Conservation (phyloP, 1,140 invertebrate genomes). For the Cydia strobilella region DNA sequence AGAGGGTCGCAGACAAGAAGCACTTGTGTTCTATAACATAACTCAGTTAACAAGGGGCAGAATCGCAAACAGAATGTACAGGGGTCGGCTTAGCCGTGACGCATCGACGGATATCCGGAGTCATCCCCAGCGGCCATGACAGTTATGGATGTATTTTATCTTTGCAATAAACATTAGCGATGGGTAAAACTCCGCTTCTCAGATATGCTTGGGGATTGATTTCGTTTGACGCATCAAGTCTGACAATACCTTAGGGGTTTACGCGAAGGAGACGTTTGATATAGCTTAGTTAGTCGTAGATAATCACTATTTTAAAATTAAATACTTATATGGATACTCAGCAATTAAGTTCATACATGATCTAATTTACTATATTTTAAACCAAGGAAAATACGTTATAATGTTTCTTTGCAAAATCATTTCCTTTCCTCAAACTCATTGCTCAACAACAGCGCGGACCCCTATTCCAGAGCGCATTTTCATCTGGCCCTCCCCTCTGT, state of each 20-base stretch:
- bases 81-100: slow-evolving; percentile 57
- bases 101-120: slow-evolving; percentile 69
- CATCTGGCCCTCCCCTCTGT: too few species aligned
- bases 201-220: slow-evolving; percentile 30
- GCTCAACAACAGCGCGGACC: too few species aligned
- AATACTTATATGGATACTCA: background rate
- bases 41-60: slow-evolving; percentile 71
- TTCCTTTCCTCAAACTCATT: too few species aligned
- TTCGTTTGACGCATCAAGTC: slow-evolving; percentile 24
- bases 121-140: slow-evolving; percentile 55
- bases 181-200: slow-evolving; percentile 28
- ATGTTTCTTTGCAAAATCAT: too few species aligned
- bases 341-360: background rate
- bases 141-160: slow-evolving; percentile 71
- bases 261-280: background rate
- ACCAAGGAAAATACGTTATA: too few species aligned
- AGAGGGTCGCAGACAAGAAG: slow-evolving; percentile 61
- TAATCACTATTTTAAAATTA: background rate
- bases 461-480: too few species aligned
- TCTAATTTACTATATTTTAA: too few species aligned
- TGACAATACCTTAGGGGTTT: slow-evolving; percentile 8
- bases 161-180: slow-evolving; percentile 55
- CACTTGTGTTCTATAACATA: slow-evolving; percentile 70
- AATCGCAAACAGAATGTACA: slow-evolving; percentile 69
- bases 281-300: background rate